Base-by-base conservation (phyloP, 2,888 invertebrate genomes). In the Baronia brevicornis region DNA sequence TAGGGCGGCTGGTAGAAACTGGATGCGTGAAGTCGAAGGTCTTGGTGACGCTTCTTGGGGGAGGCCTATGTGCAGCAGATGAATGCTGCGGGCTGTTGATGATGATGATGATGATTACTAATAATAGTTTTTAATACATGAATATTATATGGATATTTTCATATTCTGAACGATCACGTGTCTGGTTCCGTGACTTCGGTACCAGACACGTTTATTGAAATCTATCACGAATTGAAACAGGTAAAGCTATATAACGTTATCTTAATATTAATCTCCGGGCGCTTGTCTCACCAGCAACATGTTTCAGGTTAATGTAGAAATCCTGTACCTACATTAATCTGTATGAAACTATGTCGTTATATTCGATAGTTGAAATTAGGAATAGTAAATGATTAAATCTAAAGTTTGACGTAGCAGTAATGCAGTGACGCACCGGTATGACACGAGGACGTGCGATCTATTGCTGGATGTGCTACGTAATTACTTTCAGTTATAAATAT, bases 401-500 rank as follows among this genome's bases (percentile, higher is more conserved):
- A 43, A 42, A 39, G 38, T 48, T 49, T 57, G 59, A 60, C 60
- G 62, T 48, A 47, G 28, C 33, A 34, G 9, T 19, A 5, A 18
- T 34, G 49, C 37, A 18, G 27, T 64, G 59, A 63, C 63, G 61
- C 56, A 60, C 48, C 36, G 36, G 35, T 42, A 36, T 42, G 46
- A 43, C 45, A 43, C 11, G 10, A 39, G 51, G 39, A 52, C 41
- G 48, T 40, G 48, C 36, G 42, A 43, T 51, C 47, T 54, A 46
- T 57, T 46, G 50, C 50, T 48, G 47, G 51, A 34, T 21, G 37
- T 27, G 30, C 25, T 29, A 44, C 37, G 41, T 49, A 53, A 50
- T 59, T 58, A 48, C 41, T 38, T 43, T 39, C 43, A 44, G 47
- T 55, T 65, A 65, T 57, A 60, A 64, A 63, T 63, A 65, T 55